Conservation (phyloP, 2,113 vertebrate genomes). For the Argyrosomus japonicus region DNA sequence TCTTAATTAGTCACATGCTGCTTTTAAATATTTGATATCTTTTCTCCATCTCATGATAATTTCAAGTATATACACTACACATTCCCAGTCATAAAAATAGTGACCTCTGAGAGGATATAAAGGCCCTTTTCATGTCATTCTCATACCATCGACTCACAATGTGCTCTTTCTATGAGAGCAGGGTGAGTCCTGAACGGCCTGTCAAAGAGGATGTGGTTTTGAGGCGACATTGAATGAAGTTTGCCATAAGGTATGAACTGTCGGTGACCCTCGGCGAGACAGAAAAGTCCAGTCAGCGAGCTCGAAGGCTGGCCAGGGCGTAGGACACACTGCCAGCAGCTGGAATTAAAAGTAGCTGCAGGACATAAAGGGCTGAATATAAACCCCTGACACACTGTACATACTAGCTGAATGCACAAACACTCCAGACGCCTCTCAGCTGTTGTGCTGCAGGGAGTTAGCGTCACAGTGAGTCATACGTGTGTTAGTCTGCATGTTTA, state of each 20-base stretch:
- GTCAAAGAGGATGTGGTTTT: constrained; percentile 69
- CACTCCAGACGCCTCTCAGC: neutral
- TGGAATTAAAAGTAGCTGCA: constrained; percentile 43
- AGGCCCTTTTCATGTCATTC: constrained; percentile 47
- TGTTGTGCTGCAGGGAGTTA: neutral
- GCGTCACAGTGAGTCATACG: neutral
- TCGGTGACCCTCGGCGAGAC: constrained; percentile 57
- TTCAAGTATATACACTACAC: neutral
- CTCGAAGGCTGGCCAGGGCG: neutral
- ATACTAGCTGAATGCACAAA: neutral
- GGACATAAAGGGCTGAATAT: constrained; percentile 10
- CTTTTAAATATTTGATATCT: neutral
- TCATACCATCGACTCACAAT: constrained; percentile 36
- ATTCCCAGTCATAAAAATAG: constrained; percentile 15
- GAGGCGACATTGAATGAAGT: constrained; percentile 51
- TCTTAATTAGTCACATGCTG: neutral
- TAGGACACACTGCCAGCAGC: constrained; percentile 36
- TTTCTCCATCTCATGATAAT: too few species aligned
- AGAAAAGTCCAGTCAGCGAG: constrained; percentile 45
- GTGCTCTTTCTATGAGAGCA: constrained; percentile 42
- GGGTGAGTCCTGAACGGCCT: constrained; percentile 17
- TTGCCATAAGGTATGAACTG: constrained; percentile 69
- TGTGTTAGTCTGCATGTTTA: constrained; percentile 8
- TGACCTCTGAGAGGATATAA: constrained; percentile 23
- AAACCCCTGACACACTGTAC: neutral